Conservation (phyloP, 2,888 invertebrate species). For the Eustalomyia histrio region DNA sequence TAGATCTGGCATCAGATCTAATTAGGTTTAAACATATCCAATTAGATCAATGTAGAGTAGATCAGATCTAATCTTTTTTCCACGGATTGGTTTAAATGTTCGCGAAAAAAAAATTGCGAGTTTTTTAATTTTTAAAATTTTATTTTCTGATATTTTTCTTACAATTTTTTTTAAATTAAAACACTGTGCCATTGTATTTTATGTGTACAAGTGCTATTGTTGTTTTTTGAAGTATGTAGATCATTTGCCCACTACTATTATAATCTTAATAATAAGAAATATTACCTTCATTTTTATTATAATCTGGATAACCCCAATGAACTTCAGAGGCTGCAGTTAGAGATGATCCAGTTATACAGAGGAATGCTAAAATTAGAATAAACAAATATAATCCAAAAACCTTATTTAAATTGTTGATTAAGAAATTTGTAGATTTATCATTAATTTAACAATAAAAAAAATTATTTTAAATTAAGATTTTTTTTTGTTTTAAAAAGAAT, state of each 20-base stretch:
- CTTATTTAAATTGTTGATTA: background rate
- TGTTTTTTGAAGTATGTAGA: conserved; percentile 5
- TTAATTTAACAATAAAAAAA: background rate
- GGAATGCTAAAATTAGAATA: conserved; percentile 68
- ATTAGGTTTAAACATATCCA: too few relatives aligned
- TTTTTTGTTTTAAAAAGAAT: background rate
- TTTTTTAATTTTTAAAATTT: too few relatives aligned
- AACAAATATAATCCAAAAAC: background rate
- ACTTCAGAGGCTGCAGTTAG: conserved; percentile 63
- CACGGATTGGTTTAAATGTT: too few relatives aligned
- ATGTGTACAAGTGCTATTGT: too few relatives aligned
- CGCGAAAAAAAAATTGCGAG: too few relatives aligned
- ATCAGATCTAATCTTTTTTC: too few relatives aligned
- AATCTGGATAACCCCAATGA: conserved; percentile 76
- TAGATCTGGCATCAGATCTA: too few relatives aligned
- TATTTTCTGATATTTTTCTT: too few relatives aligned
- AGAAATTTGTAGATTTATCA: background rate
- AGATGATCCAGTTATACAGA: conserved; percentile 63
- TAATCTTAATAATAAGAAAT: conserved; percentile 14
- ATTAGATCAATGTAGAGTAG: too few relatives aligned
- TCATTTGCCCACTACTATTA: conserved; percentile 21
- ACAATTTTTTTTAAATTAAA: background rate
- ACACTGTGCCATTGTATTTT: conserved; percentile 28
- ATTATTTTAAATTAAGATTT: background rate
- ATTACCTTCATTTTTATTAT: conserved; percentile 74